Evolutionary conservation across 2,797 vertebrate species (phyloP), one percentile per base, ranked within the genome.

Genomic region (Odontamblyopus rebecca): DNA sequence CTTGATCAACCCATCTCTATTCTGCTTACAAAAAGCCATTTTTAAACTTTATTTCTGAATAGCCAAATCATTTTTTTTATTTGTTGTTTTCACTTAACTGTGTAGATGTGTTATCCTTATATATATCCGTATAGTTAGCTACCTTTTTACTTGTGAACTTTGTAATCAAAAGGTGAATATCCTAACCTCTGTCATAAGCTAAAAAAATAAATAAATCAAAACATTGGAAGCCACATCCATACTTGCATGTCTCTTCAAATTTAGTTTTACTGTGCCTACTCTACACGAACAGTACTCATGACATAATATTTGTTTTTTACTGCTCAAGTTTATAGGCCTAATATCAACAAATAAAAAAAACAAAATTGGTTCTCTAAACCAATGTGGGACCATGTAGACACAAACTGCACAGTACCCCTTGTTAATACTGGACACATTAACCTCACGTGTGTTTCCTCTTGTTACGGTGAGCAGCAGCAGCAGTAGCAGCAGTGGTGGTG

Each of bases 401-500:
- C 4, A 35, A 2, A 38, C 61, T 61, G 57, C 26, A 13, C 26
- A 57, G 41, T 69, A 29, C 56, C 64, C 41, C 18, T 29, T 70
- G 50, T 79, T 87, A 70, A 81, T 69, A 53, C 51, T 80, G 77
- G 73, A 76, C 75, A 48, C 79, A 75, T 85, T 90, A 86, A 88
- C 82, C 78, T 19, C 0, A 30, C 41, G 70, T 30, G 72, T 77
- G 69, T 85, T 84, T 75, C 66, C 69, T 78, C 72, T 65, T 85
- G 79, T 83, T 82, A 73, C 29, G 73, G 83, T 86, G 83, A 72
- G 80, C 88, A 88, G 72, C 85, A 88, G 72, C 85, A 74, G 91
- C 85, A 92, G 90, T 90, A 73, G 81, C 87, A 88, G 72, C 85
- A 71, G 90, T 90, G 61, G 61, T 44, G 61, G n/a, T 63, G 61